These are phyloP conservation scores for Megaleporinus macrocephalus DNA, from an alignment of 2,113 vertebrate genomes.

Conservation along the genomic window DNA sequence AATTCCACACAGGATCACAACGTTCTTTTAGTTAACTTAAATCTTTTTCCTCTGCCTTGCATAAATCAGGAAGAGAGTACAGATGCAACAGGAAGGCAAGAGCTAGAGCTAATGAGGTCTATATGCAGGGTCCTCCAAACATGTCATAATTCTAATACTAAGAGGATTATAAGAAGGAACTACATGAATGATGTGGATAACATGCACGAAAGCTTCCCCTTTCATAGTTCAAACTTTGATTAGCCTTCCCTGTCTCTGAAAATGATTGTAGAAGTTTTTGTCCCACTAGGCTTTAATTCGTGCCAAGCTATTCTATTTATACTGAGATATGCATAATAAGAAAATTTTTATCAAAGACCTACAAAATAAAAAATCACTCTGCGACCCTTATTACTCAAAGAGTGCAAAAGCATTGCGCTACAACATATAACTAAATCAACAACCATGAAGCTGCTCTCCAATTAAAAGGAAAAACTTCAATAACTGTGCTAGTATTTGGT, in stretches of 20 bases:
- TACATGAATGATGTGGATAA: not conserved
- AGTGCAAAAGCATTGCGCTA: constrained; percentile 3
- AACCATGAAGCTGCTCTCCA: not conserved
- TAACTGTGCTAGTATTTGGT: not conserved
- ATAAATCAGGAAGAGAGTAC: no score
- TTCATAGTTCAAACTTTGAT: not conserved
- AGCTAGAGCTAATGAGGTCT: no score
- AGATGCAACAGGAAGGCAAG: no score
- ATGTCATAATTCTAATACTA: no score
- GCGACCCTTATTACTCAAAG: not conserved
- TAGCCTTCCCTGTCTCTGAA: not conserved
- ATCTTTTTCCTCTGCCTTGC: no score
- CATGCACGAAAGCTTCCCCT: not conserved
- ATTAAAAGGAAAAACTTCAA: constrained; percentile 30
- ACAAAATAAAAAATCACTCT: not conserved
- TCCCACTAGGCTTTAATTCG: no score
- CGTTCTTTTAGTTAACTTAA: no score
- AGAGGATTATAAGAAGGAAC: no score
- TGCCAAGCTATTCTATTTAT: no score
- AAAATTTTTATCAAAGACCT: not conserved
- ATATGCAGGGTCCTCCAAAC: not conserved
- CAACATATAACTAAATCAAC: not conserved
- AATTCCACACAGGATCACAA: not conserved
- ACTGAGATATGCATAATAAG: constrained; percentile 5
- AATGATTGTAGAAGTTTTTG: no score